Evolutionary conservation across 2,888 invertebrate species (phyloP).

Genomic region (Noctua comes): DNA sequence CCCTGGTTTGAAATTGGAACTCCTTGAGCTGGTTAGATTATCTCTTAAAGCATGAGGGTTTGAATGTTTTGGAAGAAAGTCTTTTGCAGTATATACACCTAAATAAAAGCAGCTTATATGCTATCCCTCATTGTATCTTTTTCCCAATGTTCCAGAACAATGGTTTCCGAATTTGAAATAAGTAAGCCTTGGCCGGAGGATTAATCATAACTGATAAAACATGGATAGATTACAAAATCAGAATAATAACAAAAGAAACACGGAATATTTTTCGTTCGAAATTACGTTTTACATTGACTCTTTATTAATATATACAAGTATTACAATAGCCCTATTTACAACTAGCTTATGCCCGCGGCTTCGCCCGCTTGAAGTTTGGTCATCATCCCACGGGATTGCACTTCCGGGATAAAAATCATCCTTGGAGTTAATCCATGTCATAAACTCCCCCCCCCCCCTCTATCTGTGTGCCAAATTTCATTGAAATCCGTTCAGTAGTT

Average conservation of each 20-base stretch:
- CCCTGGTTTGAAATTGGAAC: neutral
- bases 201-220: neutral
- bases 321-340: neutral
- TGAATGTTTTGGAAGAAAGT: neutral
- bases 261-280: neutral
- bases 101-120: neutral
- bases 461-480: too few relatives aligned
- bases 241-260: neutral
- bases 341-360: too few relatives aligned
- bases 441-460: too few relatives aligned
- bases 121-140: neutral
- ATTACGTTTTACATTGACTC: neutral
- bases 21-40: too few relatives aligned
- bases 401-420: too few relatives aligned
- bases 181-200: neutral
- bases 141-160: neutral
- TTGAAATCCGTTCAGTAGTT: too few relatives aligned
- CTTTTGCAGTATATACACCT: neutral
- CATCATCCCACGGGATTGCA: too few relatives aligned
- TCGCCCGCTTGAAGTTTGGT: too few relatives aligned
- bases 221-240: neutral
- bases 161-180: too few relatives aligned
- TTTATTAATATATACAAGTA: neutral
- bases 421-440: too few relatives aligned
- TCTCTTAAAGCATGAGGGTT: neutral